Evolutionary conservation across 2,797 vertebrate species (phyloP), one percentile per base, ranked within the genome.

Genomic region (Phrynocephalus vlangalii): DNA sequence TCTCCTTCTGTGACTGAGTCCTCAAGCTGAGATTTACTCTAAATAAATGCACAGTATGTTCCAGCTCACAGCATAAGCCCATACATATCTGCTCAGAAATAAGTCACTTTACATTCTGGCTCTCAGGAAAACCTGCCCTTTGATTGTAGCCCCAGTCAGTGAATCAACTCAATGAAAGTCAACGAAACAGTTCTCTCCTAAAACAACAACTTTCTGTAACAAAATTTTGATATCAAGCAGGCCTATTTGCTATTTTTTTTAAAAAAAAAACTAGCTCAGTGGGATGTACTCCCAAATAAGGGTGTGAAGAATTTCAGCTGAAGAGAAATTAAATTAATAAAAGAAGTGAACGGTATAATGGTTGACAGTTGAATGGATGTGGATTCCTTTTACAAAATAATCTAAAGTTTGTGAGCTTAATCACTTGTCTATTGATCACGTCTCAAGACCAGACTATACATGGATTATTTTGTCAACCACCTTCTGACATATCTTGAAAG

Each of bases 351-450:
- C 44, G n/a, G n/a, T 4, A 44, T 44, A 44, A 44, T 44, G 38
- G 38, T 44, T 44, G 38, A 44, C 38, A 5, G 38, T 92, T 93
- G 77, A 1, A 76, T 0, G 13, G 15, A 63, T 63, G 15, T 78
- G 89, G 86, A 85, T 91, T 87, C 88, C 89, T 87, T 73, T 73
- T 88, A 0, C 83, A 90, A 89, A 67, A 20, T 78, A 67, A 84
- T 67, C 30, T 38, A 76, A 73, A 63, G 79, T 63, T 63, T 63
- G 60, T 63, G 18, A 63, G 20, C 52, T 10, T 56, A 56, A 56
- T 2, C 52, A 56, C 79, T 76, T 84, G 48, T 15, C 13, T 33
- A 72, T 44, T 44, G 38, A 44, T 50, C 26, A 52, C 38, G 50
- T 70, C 44, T 26, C 26, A 70, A 67, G 24, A 70, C 9, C 52